phyloP scores from a whole-genome alignment of 2,888 invertebrate species.

The Rotaria sp. region DNA sequence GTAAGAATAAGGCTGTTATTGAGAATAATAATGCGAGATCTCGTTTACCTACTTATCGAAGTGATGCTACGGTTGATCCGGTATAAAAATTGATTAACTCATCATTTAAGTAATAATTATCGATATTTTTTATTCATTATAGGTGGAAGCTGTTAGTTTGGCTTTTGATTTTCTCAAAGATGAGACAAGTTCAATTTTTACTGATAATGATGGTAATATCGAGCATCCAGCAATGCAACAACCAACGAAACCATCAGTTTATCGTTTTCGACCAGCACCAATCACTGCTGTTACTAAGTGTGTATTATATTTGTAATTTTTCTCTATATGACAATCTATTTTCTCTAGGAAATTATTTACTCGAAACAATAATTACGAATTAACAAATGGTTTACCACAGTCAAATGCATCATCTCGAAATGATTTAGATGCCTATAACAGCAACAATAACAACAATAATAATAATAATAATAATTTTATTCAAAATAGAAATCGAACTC shows the following conservation, averaged over 20 bases:
- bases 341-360: not conserved
- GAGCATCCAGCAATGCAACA: not conserved
- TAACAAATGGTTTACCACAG: not conserved
- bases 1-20: not conserved
- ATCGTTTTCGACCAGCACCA: not conserved
- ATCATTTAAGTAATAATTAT: not conserved
- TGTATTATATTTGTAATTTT: not conserved
- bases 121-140: not conserved
- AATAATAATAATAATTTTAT: not conserved
- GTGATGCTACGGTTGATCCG: not conserved
- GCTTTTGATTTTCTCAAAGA: slow-evolving; percentile 28
- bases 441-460: not conserved
- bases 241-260: not conserved
- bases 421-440: not conserved
- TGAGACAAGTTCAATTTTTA: slow-evolving; percentile 25
- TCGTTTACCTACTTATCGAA: not conserved
- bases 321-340: too few species aligned
- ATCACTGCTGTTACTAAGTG: not conserved
- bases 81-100: not conserved
- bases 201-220: not conserved
- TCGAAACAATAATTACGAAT: not conserved
- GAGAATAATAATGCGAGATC: not conserved
- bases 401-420: not conserved
- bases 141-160: slow-evolving; percentile 27
- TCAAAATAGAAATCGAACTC: not conserved